Evolutionary conservation across 2,113 vertebrate genomes (phyloP).

Genomic region (Arothron firmamentum): DNA sequence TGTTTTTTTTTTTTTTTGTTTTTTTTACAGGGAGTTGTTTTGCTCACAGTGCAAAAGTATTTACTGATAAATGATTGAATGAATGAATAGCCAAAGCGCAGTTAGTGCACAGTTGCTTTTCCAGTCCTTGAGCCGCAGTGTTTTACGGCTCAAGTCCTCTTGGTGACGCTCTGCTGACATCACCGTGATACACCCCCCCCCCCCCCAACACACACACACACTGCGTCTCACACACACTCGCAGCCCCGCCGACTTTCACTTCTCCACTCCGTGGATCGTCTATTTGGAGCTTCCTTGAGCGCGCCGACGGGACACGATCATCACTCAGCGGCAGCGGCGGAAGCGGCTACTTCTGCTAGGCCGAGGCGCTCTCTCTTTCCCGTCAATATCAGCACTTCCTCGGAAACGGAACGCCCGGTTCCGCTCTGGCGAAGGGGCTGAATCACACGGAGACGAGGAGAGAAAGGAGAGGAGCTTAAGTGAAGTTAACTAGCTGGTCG

Average conservation of each 20-base stretch:
- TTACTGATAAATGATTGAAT: neutral
- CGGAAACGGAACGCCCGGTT: slow-evolving; percentile 3
- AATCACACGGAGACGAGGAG: neutral
- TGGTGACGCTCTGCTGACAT: slow-evolving; percentile 74
- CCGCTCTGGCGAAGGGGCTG: neutral
- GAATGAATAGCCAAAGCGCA: neutral
- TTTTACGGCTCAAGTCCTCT: slow-evolving; percentile 52
- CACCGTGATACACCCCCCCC: slow-evolving; percentile 42
- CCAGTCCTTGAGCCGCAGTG: neutral
- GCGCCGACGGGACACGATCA: neutral
- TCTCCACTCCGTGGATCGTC: slow-evolving; percentile 18
- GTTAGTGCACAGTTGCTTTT: no score
- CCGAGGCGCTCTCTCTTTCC: no score
- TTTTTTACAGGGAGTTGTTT: no score
- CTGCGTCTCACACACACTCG: slow-evolving; percentile 13
- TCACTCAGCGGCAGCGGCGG: neutral
- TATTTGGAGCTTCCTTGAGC: slow-evolving; percentile 15
- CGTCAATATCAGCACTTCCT: no score
- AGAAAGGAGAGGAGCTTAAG: slow-evolving; percentile 2
- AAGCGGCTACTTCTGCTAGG: neutral
- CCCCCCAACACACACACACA: slow-evolving; percentile 23
- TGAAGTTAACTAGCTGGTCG: slow-evolving; percentile 35
- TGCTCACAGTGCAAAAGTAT: no score
- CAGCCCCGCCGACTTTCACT: slow-evolving; percentile 10
- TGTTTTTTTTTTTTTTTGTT: no score